Evolutionary conservation across 2,797 vertebrate genomes (phyloP).

Genomic region (Aldrovandia affinis): DNA sequence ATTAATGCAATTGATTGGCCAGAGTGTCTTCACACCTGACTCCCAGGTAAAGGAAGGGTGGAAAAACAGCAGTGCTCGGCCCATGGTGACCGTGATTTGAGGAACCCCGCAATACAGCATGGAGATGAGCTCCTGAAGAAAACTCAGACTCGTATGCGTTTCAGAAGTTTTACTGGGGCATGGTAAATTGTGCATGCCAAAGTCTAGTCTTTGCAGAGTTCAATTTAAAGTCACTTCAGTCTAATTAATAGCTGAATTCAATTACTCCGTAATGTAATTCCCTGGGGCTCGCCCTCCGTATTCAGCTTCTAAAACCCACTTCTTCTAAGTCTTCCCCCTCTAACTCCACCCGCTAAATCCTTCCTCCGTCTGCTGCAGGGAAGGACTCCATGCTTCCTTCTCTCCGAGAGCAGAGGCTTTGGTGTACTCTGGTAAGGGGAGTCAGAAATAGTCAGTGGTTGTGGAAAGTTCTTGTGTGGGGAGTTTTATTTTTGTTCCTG

Average conservation of each 20-base stretch:
- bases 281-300: not conserved
- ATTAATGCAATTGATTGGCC: too few relatives aligned
- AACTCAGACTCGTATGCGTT: not conserved
- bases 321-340: not conserved
- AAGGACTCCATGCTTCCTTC: not conserved
- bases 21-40: too few relatives aligned
- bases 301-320: slow-evolving; percentile 6
- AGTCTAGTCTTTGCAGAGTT: slow-evolving; percentile 50
- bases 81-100: too few relatives aligned
- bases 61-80: too few relatives aligned
- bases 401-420: too few relatives aligned
- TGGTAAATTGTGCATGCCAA: slow-evolving; percentile 28
- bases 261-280: not conserved
- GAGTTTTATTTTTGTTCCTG: too few relatives aligned
- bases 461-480: too few relatives aligned
- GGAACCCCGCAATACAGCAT: not conserved
- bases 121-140: not conserved
- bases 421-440: too few relatives aligned
- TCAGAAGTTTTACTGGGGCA: not conserved
- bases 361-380: too few relatives aligned
- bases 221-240: slow-evolving; percentile 55
- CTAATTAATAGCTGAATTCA: slow-evolving; percentile 55
- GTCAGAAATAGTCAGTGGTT: too few relatives aligned
- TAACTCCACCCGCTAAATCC: too few relatives aligned
- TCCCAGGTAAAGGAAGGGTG: too few relatives aligned